Evolutionary conservation across 2,797 vertebrate species (phyloP).

Genomic region (Mormyrops attenuatus): DNA sequence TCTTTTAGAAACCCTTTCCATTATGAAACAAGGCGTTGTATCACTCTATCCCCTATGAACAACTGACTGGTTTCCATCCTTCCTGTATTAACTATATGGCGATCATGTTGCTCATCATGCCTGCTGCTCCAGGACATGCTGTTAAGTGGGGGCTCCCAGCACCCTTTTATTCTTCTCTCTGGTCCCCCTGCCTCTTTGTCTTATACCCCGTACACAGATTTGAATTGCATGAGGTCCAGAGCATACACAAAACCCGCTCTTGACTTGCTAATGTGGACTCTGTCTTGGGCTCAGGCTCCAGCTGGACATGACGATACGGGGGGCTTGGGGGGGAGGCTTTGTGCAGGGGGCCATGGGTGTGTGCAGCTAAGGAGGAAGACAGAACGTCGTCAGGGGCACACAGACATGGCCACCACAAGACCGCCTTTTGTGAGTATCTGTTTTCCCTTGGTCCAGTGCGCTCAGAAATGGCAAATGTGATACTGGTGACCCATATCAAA

Average conservation of each 20-base stretch:
- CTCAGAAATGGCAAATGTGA: constrained; percentile 26
- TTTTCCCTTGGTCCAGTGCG: background rate
- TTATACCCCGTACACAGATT: constrained; percentile 40
- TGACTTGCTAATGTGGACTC: constrained; percentile 49
- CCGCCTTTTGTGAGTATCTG: constrained; percentile 67
- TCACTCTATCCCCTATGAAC: background rate
- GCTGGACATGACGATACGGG: constrained; percentile 50
- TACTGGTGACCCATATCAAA: background rate
- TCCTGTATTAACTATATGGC: background rate
- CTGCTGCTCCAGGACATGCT: constrained; percentile 43
- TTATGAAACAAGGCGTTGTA: background rate
- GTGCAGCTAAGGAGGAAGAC: constrained; percentile 40
- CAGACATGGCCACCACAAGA: constrained; percentile 54
- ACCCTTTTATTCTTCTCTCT: constrained; percentile 7
- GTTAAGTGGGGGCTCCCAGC: constrained; percentile 37
- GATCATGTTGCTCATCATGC: constrained; percentile 45
- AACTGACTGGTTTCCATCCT: background rate
- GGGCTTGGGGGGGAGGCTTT: background rate
- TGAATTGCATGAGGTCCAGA: constrained; percentile 54
- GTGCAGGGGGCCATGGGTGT: constrained; percentile 20
- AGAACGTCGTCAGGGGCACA: constrained; percentile 37
- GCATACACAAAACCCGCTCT: constrained; percentile 33
- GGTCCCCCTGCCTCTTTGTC: background rate
- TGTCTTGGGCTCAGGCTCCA: constrained; percentile 53
- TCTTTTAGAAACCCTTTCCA: background rate